Base-by-base conservation (phyloP, 37 sponge, comb jelly and placozoan genomes). In the Amphimedon queenslandica region DNA sequence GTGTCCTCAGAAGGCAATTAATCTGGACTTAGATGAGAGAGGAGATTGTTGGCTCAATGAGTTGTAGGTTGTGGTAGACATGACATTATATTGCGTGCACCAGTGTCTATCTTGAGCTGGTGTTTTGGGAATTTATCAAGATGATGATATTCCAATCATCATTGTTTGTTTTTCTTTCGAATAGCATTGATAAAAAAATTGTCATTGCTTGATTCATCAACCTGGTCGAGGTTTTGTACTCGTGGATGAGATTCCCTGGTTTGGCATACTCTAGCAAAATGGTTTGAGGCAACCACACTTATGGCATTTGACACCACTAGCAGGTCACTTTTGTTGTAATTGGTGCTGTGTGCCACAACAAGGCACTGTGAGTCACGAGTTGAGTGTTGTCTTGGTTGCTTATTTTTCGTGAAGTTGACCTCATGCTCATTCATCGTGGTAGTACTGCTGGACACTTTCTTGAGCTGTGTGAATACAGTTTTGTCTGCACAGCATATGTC, bases 401-500 rank as follows among this genome's bases (percentile, higher is more conserved):
- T 65, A 25, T 23, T 23, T 37, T 32, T 37, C 21, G 32, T 25
- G 37, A n/a, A n/a, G n/a, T 20, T 20, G 18, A 53, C 55, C 55
- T 21, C 55, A 13, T 53, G 55, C 13, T 13, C 13, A 10, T 20
- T 66, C 23, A 18, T 39, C 23, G 66, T 72, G 20, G 55, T 24
- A 1, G 20, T 23, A 11, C 3, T 34, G 18, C 2, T 25, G 29
- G 67, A 4, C 18, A 79, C 33, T 40, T 37, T 33, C 43, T 79
- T 79, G 71, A 79, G 58, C 6, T 70, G 80, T 55, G 63, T 6
- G 3, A 64, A 16, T 11, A 71, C 61, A 0, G 63, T 33, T 58
- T 79, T 36, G 33, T 70, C 35, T 36, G 80, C 70, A 42, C 70
- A 25, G 33, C 80, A 69, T 70, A 79, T 69, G n/a, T 68, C 80